A percentile compares a stretch with the other conserved stretches of the same genome.
Conservation (phyloP, 2,888 invertebrate genomes). For the Diaprepes abbreviatus region DNA sequence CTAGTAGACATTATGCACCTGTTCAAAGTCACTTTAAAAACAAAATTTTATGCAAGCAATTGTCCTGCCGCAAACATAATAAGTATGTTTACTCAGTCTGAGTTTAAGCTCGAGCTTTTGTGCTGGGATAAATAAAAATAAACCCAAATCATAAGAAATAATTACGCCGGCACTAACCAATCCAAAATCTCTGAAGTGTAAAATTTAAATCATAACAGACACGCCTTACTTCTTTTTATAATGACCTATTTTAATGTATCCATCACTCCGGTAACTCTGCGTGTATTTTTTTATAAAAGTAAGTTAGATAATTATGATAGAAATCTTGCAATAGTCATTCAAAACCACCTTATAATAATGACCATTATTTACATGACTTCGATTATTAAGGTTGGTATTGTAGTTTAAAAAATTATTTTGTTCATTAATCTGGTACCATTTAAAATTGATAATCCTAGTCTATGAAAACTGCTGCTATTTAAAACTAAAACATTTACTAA, state of each 20-base stretch:
- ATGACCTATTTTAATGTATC: background rate
- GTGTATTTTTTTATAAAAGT: background rate
- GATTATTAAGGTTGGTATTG: background rate
- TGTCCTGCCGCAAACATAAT: background rate
- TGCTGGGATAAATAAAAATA: background rate
- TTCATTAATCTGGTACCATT: no score
- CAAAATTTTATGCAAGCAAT: background rate
- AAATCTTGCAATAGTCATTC: background rate
- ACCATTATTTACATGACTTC: conserved; percentile 9
- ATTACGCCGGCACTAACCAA: background rate
- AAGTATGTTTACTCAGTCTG: background rate
- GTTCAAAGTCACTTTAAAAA: background rate
- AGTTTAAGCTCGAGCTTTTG: background rate
- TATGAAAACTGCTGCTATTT: no score
- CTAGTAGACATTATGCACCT: background rate
- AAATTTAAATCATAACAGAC: background rate
- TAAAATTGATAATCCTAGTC: no score
- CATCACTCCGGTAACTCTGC: background rate
- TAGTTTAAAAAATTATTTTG: background rate
- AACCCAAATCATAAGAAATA: background rate
- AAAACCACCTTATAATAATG: background rate
- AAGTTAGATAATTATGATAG: background rate
- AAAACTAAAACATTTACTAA: no score
- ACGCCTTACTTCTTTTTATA: background rate
- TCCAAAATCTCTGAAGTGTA: background rate